phyloP scores from a whole-genome alignment of 2,888 invertebrate species.

The Lithophane socia region DNA sequence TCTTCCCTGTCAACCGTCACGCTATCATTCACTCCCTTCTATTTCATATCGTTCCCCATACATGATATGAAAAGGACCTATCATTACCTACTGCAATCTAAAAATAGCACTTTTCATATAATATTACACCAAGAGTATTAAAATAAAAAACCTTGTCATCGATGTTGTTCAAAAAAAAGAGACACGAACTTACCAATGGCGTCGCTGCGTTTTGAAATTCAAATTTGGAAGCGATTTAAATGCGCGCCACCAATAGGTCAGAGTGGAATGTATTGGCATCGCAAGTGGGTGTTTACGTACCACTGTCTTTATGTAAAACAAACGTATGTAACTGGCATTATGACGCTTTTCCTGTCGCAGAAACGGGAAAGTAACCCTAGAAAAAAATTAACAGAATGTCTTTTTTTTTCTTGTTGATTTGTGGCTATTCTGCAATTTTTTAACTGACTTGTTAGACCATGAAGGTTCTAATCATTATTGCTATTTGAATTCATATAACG shows the following conservation, averaged over 20 bases:
- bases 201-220: constrained; percentile 80
- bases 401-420: not conserved
- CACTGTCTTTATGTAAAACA: constrained; percentile 68
- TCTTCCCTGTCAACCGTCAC: too few species aligned
- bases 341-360: constrained; percentile 70
- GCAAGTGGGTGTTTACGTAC: constrained; percentile 72
- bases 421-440: constrained; percentile 11
- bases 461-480: not conserved
- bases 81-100: not conserved
- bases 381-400: not conserved
- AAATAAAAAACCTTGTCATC: constrained; percentile 71
- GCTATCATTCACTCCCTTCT: too few species aligned
- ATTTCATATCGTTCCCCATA: too few species aligned
- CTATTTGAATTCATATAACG: not conserved
- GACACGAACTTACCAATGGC: constrained; percentile 73
- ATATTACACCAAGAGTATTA: constrained; percentile 26
- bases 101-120: constrained; percentile 8
- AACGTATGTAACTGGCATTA: constrained; percentile 60
- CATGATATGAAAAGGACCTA: too few species aligned
- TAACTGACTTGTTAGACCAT: not conserved
- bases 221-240: constrained; percentile 85
- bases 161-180: constrained; percentile 68
- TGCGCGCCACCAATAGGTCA: constrained; percentile 88
- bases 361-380: constrained; percentile 12
- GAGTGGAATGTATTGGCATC: constrained; percentile 84